A percentile compares a stretch with the other conserved stretches of the same genome.
phyloP scores from a whole-genome alignment of 2,888 invertebrate genomes.

The Nomada hirtipes region DNA sequence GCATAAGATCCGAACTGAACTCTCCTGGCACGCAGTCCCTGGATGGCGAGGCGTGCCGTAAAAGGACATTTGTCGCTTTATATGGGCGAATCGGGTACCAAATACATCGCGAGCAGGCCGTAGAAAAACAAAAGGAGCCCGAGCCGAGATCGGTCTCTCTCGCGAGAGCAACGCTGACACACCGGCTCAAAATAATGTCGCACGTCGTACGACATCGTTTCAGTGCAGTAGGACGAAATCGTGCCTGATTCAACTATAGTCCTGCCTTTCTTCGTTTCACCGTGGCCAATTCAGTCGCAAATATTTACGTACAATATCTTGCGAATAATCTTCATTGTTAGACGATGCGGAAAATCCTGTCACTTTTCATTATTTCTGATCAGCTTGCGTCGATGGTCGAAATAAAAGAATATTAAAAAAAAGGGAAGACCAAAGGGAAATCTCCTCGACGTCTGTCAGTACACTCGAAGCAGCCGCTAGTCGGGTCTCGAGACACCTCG shows the following conservation, averaged over 20 bases:
- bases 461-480: slow-evolving; percentile 30
- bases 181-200: slow-evolving; percentile 75
- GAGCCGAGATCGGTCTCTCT: slow-evolving; percentile 63
- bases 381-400: no score
- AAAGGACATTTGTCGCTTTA: slow-evolving; percentile 83
- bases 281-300: no score
- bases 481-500: slow-evolving; percentile 43
- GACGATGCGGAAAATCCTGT: no score
- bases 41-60: slow-evolving; percentile 79
- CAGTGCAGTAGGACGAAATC: slow-evolving; percentile 25
- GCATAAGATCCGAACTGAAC: slow-evolving; percentile 70
- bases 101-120: slow-evolving; percentile 78
- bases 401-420: background rate
- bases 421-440: background rate
- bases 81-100: slow-evolving; percentile 81
- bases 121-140: slow-evolving; percentile 79
- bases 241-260: slow-evolving; percentile 7
- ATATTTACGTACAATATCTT: no score
- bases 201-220: slow-evolving; percentile 51
- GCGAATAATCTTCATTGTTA: no score
- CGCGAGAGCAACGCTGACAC: slow-evolving; percentile 64
- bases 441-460: slow-evolving; percentile 18
- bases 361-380: no score
- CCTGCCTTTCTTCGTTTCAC: background rate
- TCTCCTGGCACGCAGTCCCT: slow-evolving; percentile 75